Evolutionary conservation across 2,888 invertebrate species (phyloP), one percentile per base, ranked within the genome.

Genomic region (Rhabditoides inermis): DNA sequence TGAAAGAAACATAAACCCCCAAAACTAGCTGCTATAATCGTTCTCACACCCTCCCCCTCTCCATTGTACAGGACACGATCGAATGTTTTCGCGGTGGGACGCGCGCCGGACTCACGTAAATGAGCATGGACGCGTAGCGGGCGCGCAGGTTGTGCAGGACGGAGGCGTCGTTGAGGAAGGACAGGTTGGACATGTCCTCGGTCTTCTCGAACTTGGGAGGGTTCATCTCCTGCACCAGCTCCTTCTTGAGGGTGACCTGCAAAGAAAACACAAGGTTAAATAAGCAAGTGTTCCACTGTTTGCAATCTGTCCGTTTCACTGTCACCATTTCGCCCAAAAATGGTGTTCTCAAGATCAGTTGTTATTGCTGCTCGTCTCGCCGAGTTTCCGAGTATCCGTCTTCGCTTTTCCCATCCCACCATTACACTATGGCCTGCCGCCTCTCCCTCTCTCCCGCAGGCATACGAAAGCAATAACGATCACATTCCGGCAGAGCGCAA

Each of bases 121-220:
- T 94, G 78, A 94, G 87, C 82, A 90, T 88, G 84, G 85, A 84
- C 84, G 88, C 88, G 84, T 92, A 92, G 85, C 92, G 87, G 83
- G 90, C 87, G 84, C 90, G 90, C 84, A 92, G 86, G 83, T 92
- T 92, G 85, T 90, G 87, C 82, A 94, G 86, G 79, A 92, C 92
- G 79, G 91, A 90, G 83, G 92, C 92, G 83, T 92, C 92, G 84
- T 94, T 94, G 83, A 92, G 87, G 83, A 91, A 92, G 81, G 92
- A 91, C 86, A 92, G 86, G 83, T 90, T 90, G 58, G 72, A 72
- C 72, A 73, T 73, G 65, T 72, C 72, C 55, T 72, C 72, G 82
- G 85, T 84, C 85, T 92, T 92, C 84, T 92, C 91, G 84, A 88
- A 92, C 84, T 92, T 92, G 79, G 92, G 92, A 78, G 92, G 92